Evolutionary conservation across 2,797 vertebrate genomes (phyloP).

Genomic region (Phalanger gymnotis): DNA sequence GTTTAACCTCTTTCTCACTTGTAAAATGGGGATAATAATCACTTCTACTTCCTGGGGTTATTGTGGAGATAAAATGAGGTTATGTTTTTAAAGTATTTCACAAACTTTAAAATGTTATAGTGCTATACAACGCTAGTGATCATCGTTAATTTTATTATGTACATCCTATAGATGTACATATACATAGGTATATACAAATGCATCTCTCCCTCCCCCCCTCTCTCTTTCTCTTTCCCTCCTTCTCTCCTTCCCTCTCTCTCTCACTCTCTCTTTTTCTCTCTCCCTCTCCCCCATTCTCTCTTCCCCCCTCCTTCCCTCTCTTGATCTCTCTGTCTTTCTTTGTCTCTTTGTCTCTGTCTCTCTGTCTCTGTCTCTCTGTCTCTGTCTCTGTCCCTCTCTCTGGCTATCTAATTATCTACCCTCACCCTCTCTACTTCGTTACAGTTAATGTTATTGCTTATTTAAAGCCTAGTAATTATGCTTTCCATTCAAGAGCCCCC

Average conservation of each 20-base stretch:
- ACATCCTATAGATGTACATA: neutral
- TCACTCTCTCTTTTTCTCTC: no score
- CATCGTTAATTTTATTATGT: neutral
- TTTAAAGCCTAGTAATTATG: conserved; percentile 42
- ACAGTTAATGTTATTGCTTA: conserved; percentile 38
- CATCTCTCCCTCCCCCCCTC: no score
- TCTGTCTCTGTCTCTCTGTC: no score
- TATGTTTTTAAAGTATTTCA: neutral
- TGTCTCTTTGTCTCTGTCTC: no score
- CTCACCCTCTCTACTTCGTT: neutral
- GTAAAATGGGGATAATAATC: neutral
- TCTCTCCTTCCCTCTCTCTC: no score
- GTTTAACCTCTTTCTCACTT: neutral
- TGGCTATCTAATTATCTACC: neutral
- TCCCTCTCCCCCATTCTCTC: no score
- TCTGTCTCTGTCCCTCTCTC: neutral
- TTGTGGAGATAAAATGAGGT: neutral
- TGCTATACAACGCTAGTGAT: neutral
- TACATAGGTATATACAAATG: neutral
- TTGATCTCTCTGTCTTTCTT: no score
- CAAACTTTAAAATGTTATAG: neutral
- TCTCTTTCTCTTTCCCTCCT: no score
- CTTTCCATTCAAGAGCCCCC: conserved; percentile 48
- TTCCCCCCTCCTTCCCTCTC: no score
- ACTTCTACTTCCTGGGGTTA: neutral